Percentiles rank a stretch among this genome's conserved stretches.
phyloP scores from a whole-genome alignment of 2,797 vertebrate genomes.

The Kryptolebias ocellatus region DNA sequence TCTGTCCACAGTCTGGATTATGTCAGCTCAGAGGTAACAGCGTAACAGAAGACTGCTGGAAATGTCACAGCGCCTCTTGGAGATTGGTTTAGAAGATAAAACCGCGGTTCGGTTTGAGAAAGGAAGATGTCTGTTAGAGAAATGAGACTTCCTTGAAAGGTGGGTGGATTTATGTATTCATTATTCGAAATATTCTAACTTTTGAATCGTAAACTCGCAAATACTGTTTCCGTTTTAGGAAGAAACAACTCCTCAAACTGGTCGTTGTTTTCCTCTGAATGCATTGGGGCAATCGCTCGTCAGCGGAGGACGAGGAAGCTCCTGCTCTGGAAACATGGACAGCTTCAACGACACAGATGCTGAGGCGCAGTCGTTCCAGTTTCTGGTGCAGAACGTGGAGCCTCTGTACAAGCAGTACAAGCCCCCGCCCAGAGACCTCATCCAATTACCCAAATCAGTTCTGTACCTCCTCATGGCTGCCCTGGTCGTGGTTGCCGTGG shows the following conservation, averaged over 20 bases:
- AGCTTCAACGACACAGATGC: constrained; percentile 69
- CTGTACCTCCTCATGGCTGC: constrained; percentile 84
- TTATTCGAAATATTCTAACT: not conserved
- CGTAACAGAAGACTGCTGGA: constrained; percentile 7
- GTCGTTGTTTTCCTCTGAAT: constrained; percentile 10
- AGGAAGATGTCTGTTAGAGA: constrained; percentile 1
- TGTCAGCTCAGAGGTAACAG: constrained; percentile 32
- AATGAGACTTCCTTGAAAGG: constrained; percentile 19
- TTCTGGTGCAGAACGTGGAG: constrained; percentile 62
- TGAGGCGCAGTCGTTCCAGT: constrained; percentile 59
- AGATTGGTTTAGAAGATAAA: constrained; percentile 4
- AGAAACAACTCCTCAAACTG: constrained; percentile 4
- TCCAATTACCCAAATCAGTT: constrained; percentile 81
- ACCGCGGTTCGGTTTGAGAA: not conserved
- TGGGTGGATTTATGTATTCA: constrained; percentile 33
- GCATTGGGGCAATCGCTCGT: constrained; percentile 36
- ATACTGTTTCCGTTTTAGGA: constrained; percentile 14
- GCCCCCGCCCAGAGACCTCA: constrained; percentile 82
- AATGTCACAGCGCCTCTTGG: constrained; percentile 11
- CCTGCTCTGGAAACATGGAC: constrained; percentile 59
- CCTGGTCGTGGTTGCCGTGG: constrained; percentile 83
- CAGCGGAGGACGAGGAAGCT: constrained; percentile 21
- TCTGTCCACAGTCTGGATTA: constrained; percentile 65
- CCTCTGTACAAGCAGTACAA: constrained; percentile 84
- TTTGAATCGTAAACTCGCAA: not conserved